Evolutionary conservation across 2,888 invertebrate genomes (phyloP).

Genomic region (Mesochorus sp.): DNA sequence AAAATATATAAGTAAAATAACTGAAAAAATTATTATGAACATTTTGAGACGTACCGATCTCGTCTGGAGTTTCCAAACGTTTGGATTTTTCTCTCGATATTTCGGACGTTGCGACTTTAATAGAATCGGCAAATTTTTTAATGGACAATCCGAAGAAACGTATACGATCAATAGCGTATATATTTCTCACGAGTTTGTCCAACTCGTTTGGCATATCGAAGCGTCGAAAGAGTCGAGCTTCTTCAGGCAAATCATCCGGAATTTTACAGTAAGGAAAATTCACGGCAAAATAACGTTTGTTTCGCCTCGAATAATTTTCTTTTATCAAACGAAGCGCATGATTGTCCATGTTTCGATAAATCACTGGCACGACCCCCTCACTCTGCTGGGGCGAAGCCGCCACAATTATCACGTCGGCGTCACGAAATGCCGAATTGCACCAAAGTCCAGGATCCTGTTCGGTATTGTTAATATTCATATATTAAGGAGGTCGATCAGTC

Average conservation of each 20-base stretch:
- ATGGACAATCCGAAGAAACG: slow-evolving; percentile 69
- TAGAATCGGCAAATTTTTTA: slow-evolving; percentile 71
- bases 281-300: slow-evolving; percentile 74
- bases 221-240: slow-evolving; percentile 73
- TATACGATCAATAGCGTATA: slow-evolving; percentile 71
- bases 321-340: slow-evolving; percentile 73
- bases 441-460: slow-evolving; percentile 77
- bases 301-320: slow-evolving; percentile 71
- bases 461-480: neutral
- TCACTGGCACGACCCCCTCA: slow-evolving; percentile 64
- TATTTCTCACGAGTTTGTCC: slow-evolving; percentile 73
- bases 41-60: slow-evolving; percentile 72
- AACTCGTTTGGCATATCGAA: slow-evolving; percentile 76
- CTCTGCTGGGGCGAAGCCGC: slow-evolving; percentile 74
- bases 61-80: slow-evolving; percentile 53
- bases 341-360: slow-evolving; percentile 75
- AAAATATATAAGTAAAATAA: neutral
- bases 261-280: slow-evolving; percentile 78
- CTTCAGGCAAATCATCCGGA: slow-evolving; percentile 75
- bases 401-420: slow-evolving; percentile 75
- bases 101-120: slow-evolving; percentile 70
- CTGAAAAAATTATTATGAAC: too few relatives aligned
- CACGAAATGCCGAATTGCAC: slow-evolving; percentile 76
- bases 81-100: slow-evolving; percentile 60
- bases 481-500: too few relatives aligned